Base-by-base conservation (phyloP, 2,113 vertebrate species). In the Microtus oregoni region DNA sequence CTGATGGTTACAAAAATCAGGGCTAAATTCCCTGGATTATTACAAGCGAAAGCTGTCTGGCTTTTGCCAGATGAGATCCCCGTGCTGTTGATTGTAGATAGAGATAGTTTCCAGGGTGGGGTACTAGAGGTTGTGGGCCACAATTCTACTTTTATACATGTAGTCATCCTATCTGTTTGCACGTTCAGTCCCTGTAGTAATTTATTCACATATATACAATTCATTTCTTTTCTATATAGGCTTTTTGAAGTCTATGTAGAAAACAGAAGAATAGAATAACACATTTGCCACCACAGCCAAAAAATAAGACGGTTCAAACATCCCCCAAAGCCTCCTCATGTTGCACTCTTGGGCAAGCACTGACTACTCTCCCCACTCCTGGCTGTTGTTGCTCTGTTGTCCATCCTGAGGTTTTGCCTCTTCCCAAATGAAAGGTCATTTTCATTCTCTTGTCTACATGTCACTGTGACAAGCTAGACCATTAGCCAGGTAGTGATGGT, bases 321-420 rank as follows among this genome's bases (percentile, higher is more conserved):
- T 8, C 22, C 15, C 15, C 6, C 7, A 55, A 35, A 30, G 3
- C 1, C 2, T 1, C 5, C 12, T 50, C 17, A 17, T 38, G n/a
- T n/a, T 52, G 12, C 52, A 41, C 32, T 35, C 58, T 83, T 63
- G 28, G 35, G 32, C 58, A 50, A 55, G 9, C 1, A n/a, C 38
- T 30, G 1, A 50, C 2, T 2, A 26, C 2, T n/a, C 5, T 11
- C 1, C 44, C 8, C 38, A 24, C 2, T 32, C 2, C 35, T 76
- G 28, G 6, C n/a, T 63, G 7, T 44, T 19, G 4, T 30, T 35
- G 50, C 5, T 70, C 17, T 93, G 30, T 81, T 76, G 11, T 67
- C 22, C 30, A 35, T 4, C 11, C 17, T 44, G 1, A 19, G 9
- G 50, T 44, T 86, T 52, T 75, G 24, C 30, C 26, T 93, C 77